Base-by-base conservation (phyloP, 1,140 invertebrate genomes). In the Orchesella cincta region DNA sequence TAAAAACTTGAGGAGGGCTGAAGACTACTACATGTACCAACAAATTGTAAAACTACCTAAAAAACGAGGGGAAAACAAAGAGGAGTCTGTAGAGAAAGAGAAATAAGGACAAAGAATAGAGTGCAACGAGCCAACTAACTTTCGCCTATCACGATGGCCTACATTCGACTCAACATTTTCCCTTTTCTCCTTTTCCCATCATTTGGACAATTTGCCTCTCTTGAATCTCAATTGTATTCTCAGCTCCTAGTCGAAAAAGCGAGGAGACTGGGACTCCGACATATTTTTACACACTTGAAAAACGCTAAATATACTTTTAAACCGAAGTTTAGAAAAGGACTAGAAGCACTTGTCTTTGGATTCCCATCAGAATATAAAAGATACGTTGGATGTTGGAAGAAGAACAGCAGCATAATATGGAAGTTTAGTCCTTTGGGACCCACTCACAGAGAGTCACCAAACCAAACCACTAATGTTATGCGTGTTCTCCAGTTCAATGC, bases 121-220 rank as follows among this genome's bases (percentile, higher is more conserved):
- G 75, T 76, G 62, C 75, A 76, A 71, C 75, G 75, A 76, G 75
- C 75, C 75, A 76, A 71, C 34, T 76, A 76, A 76, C 62, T 71
- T 76, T 76, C 67, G 62, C 54, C 75, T 67, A 76, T 76, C 75
- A 28, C 64, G 75, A 76, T 76, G 75, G 64, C 75, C 75, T 76
- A 76, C 62, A 76, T 76, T 76, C 36, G 39, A 76, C 62, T 75
- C 52, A 67, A 75, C 74, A 75, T 75, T 75, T 67, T 36, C 64
- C 62, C 36, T 33, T 62, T 64, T 46, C 64, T 36, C 64, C 62
- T 52, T 33, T 62, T 64, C 64, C 64, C 64, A 76, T 71, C 62
- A 76, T 70, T 76, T 76, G 62, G 75, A 76, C 75, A 76, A 76
- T 76, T 76, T 76, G 75, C 64, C 62, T 76, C 75, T 70, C 75